Evolutionary conservation across 2,797 vertebrate genomes (phyloP).

Genomic region (Toxotes lorentzi): DNA sequence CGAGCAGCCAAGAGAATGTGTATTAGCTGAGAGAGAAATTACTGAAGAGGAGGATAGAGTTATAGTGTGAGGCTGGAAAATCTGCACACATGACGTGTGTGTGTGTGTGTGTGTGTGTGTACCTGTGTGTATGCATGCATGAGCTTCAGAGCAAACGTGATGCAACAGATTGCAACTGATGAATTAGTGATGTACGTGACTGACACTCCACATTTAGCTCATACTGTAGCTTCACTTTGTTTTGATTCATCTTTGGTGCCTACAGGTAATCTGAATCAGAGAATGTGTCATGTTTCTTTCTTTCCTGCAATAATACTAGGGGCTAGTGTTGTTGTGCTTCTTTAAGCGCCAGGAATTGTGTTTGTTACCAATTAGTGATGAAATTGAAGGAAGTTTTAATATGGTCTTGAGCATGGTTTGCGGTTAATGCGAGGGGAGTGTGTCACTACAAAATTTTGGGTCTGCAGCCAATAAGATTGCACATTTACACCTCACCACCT

Average conservation of each 20-base stretch:
- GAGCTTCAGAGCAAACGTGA: conserved; percentile 61
- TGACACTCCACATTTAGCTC: conserved; percentile 39
- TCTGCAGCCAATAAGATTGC: conserved; percentile 1
- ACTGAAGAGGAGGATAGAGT: not conserved
- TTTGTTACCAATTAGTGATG: conserved; percentile 9
- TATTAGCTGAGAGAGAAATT: not conserved
- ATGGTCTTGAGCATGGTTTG: conserved; percentile 12
- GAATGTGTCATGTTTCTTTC: not conserved
- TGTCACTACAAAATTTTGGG: not conserved
- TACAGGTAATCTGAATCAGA: conserved; percentile 26
- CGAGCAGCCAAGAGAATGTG: not conserved
- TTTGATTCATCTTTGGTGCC: conserved; percentile 24
- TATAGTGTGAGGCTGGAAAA: conserved; percentile 20
- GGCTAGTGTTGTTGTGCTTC: not conserved
- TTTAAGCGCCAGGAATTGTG: conserved; percentile 7
- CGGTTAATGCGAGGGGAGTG: not conserved
- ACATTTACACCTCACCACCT: not conserved
- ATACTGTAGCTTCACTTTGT: conserved; percentile 21
- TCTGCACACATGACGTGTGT: conserved; percentile 19
- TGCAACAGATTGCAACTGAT: conserved; percentile 71
- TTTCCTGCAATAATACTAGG: not conserved
- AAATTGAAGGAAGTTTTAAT: conserved; percentile 16
- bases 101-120: conserved; percentile 22
- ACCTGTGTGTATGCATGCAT: conserved; percentile 25
- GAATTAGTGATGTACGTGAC: conserved; percentile 47